These are phyloP conservation scores for Globodera ellingtonae DNA, from an alignment of 1,140 invertebrate species.

Conservation along the genomic window DNA sequence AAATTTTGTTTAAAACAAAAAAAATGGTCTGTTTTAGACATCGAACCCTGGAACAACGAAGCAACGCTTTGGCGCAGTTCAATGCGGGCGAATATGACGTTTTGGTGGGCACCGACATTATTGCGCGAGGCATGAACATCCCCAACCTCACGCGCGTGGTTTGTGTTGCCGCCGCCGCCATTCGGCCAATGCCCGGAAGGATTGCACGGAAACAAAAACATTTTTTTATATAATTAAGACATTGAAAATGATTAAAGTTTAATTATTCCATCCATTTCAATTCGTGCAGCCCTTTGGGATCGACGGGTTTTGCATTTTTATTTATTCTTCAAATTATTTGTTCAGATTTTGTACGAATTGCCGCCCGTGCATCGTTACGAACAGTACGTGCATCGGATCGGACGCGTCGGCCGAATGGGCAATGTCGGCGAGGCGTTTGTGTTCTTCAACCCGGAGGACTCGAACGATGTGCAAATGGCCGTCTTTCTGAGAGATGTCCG, in stretches of 20 bases:
- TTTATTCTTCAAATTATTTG: not conserved
- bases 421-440: constrained; percentile 82
- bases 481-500: constrained; percentile 6
- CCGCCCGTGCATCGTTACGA: constrained; percentile 15
- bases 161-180: not conserved
- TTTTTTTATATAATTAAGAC: too few relatives aligned
- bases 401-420: constrained; percentile 83
- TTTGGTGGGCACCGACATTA: constrained; percentile 23
- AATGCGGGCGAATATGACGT: constrained; percentile 20
- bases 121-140: constrained; percentile 28
- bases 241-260: too few relatives aligned
- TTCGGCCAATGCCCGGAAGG: too few relatives aligned
- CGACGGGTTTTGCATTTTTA: not conserved
- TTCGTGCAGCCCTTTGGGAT: too few relatives aligned
- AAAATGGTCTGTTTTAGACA: too few relatives aligned
- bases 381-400: constrained; percentile 88
- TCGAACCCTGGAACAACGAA: constrained; percentile 24
- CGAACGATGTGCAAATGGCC: constrained; percentile 11
- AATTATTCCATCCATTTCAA: too few relatives aligned
- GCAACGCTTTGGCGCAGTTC: constrained; percentile 17
- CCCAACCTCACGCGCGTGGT: constrained; percentile 21
- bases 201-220: too few relatives aligned
- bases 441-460: constrained; percentile 73
- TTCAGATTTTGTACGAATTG: constrained; percentile 28
- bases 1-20: too few relatives aligned